Percentiles rank a stretch among this genome's conserved stretches.
Evolutionary conservation across 2,113 vertebrate genomes (phyloP).

Genomic region (Caranx ignobilis): DNA sequence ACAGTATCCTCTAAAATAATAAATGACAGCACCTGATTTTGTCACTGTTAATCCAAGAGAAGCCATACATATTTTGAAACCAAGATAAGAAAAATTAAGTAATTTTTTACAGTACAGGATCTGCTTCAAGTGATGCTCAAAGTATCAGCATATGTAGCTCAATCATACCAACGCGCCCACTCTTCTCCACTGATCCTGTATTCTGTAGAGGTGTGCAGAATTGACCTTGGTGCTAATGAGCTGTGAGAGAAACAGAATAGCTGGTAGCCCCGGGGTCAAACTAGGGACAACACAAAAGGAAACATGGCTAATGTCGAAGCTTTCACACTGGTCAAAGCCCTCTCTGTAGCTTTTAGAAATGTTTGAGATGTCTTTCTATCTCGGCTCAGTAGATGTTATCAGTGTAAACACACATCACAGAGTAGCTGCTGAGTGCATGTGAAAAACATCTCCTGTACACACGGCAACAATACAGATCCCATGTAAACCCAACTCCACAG

Average conservation of each 20-base stretch:
- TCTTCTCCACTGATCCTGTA: slow-evolving; percentile 3
- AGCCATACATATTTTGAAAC: background rate
- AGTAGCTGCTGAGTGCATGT: background rate
- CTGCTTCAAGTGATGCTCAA: slow-evolving; percentile 5
- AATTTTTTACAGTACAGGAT: background rate
- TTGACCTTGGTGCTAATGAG: slow-evolving; percentile 60
- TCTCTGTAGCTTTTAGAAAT: background rate
- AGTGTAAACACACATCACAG: too few relatives aligned
- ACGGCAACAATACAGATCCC: background rate
- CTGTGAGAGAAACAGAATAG: slow-evolving; percentile 24
- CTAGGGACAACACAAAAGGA: slow-evolving; percentile 11
- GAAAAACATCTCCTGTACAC: background rate
- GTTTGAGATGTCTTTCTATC: background rate
- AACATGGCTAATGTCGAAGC: background rate
- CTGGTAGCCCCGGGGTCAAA: slow-evolving; percentile 19
- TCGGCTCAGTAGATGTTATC: background rate
- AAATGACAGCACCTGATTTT: background rate
- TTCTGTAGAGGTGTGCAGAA: slow-evolving; percentile 9
- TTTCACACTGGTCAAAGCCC: background rate
- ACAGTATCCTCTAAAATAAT: background rate
- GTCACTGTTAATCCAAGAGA: background rate
- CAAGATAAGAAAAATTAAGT: background rate
- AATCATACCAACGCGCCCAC: background rate
- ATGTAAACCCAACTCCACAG: background rate
- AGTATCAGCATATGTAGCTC: slow-evolving; percentile 3